Conservation (phyloP, 2,113 vertebrate species). For the Callionymus lyra region DNA sequence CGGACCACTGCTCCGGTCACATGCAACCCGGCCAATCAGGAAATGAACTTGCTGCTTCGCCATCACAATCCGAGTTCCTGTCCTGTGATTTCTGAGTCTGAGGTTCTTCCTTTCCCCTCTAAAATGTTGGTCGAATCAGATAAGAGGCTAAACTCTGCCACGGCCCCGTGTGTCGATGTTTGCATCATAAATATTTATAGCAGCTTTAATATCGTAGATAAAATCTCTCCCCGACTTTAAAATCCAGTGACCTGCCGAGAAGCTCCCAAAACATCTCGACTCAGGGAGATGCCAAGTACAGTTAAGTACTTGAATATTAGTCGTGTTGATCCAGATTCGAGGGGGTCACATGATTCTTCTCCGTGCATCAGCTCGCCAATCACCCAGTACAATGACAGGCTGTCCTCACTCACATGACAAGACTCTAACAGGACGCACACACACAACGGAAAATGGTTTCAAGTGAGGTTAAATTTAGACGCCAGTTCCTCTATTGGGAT, state of each 20-base stretch:
- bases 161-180: too few relatives aligned
- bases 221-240: slow-evolving; percentile 16
- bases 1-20: too few relatives aligned
- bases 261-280: slow-evolving; percentile 9
- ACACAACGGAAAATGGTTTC: slow-evolving; percentile 36
- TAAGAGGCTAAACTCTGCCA: too few relatives aligned
- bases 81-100: too few relatives aligned
- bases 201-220: slow-evolving; percentile 15
- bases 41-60: too few relatives aligned
- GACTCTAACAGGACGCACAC: slow-evolving; percentile 34
- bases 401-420: slow-evolving; percentile 51
- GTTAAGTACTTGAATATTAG: slow-evolving; percentile 37
- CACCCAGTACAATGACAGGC: slow-evolving; percentile 51
- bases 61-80: too few relatives aligned
- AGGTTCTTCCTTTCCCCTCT: too few relatives aligned
- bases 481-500: slow-evolving; percentile 40
- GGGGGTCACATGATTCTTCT: slow-evolving; percentile 50
- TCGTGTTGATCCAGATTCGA: slow-evolving; percentile 30
- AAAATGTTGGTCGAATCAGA: too few relatives aligned
- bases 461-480: slow-evolving; percentile 61
- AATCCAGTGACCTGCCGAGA: slow-evolving; percentile 10
- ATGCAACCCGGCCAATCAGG: too few relatives aligned
- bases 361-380: slow-evolving; percentile 50
- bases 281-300: slow-evolving; percentile 23
- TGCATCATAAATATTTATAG: slow-evolving; percentile 12